Evolutionary conservation across 2,888 invertebrate species (phyloP).

Genomic region (Agrotis ipsilon): DNA sequence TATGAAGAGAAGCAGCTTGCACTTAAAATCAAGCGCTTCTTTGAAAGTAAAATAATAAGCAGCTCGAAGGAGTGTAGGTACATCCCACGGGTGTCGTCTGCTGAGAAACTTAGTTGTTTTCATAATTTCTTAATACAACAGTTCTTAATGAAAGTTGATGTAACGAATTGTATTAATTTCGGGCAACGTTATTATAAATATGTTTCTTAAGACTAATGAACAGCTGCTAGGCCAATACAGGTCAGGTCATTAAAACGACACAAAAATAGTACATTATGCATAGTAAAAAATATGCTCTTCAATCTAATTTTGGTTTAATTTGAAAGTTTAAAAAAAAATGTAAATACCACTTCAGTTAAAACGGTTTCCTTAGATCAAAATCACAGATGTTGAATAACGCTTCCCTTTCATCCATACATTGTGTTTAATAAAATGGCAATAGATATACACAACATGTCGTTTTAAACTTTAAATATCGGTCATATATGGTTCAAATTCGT

Average conservation of each 20-base stretch:
- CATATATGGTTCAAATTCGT: no score
- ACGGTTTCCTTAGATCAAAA: neutral
- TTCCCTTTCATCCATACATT: neutral
- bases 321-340: no score
- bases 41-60: slow-evolving; percentile 23
- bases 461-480: no score
- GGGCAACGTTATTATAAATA: slow-evolving; percentile 35
- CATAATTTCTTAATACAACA: slow-evolving; percentile 62
- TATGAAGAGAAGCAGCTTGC: slow-evolving; percentile 10
- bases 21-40: slow-evolving; percentile 15
- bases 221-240: slow-evolving; percentile 7
- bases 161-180: slow-evolving; percentile 44
- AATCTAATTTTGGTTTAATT: no score
- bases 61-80: slow-evolving; percentile 1
- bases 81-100: slow-evolving; percentile 36
- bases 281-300: no score
- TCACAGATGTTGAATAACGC: no score
- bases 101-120: slow-evolving; percentile 39
- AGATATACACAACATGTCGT: no score
- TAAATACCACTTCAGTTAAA: neutral
- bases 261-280: no score
- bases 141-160: slow-evolving; percentile 50
- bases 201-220: slow-evolving; percentile 27
- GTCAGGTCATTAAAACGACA: neutral
- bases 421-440: neutral